These are phyloP conservation scores for Petrolisthes cinctipes DNA, from an alignment of 2,888 invertebrate species.

Conservation along the genomic window DNA sequence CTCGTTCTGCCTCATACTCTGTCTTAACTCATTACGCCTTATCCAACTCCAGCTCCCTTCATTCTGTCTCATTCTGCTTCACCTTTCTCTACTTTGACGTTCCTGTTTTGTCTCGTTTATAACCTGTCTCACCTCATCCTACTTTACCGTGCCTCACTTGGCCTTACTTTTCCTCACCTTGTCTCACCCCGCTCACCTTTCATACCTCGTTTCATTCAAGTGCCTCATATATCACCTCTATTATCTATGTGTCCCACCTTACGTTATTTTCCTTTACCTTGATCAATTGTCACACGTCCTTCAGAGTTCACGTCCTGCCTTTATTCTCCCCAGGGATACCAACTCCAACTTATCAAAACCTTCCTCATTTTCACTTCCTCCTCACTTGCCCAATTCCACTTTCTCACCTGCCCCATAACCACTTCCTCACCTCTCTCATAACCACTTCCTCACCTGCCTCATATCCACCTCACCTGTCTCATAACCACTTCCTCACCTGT, in stretches of 20 bases:
- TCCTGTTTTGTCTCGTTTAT: neutral
- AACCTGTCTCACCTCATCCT: neutral
- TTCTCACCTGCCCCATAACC: neutral
- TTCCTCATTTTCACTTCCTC: neutral
- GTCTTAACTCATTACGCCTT: neutral
- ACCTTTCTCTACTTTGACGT: neutral
- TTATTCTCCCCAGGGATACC: neutral
- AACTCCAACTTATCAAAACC: neutral
- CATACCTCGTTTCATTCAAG: neutral
- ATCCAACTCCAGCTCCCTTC: neutral
- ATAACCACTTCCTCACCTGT: neutral
- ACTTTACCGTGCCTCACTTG: neutral
- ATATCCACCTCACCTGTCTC: neutral
- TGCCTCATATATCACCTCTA: neutral
- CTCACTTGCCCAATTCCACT: neutral
- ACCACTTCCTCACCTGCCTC: neutral
- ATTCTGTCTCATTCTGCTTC: neutral
- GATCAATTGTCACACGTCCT: neutral
- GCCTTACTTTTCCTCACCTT: neutral
- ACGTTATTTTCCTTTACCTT: neutral
- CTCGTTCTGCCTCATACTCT: neutral
- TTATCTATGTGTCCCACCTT: neutral
- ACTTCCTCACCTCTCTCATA: neutral
- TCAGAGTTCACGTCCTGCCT: neutral
- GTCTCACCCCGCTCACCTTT: neutral